Percentiles rank a stretch among this genome's conserved stretches.
These are phyloP conservation scores for Staurois parvus DNA, from an alignment of 2,797 vertebrate genomes.

Conservation along the genomic window DNA sequence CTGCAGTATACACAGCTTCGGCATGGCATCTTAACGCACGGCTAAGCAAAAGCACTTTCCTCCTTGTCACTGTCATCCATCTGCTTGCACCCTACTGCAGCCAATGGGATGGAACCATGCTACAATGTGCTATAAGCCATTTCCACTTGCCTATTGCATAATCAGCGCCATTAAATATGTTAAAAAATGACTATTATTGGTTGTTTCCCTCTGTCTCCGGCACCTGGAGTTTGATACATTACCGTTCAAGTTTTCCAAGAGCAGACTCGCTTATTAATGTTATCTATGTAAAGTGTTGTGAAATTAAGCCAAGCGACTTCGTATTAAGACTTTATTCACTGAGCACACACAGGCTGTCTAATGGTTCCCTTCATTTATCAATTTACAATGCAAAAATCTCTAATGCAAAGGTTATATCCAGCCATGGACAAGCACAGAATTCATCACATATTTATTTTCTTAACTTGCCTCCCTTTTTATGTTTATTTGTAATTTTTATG, in stretches of 20 bases:
- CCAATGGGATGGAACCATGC: slow-evolving; percentile 89
- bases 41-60: slow-evolving; percentile 93
- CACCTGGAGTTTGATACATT: slow-evolving; percentile 84
- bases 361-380: slow-evolving; percentile 72
- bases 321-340: slow-evolving; percentile 68
- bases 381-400: slow-evolving; percentile 67
- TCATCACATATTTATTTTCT: slow-evolving; percentile 65
- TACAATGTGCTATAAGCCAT: slow-evolving; percentile 88
- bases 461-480: background rate
- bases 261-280: slow-evolving; percentile 70
- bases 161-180: slow-evolving; percentile 89
- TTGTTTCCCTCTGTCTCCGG: slow-evolving; percentile 81
- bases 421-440: slow-evolving; percentile 46
- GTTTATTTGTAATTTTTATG: slow-evolving; percentile 9
- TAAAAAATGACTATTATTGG: slow-evolving; percentile 85
- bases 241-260: slow-evolving; percentile 79
- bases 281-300: slow-evolving; percentile 69
- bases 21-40: slow-evolving; percentile 94
- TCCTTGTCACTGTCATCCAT: slow-evolving; percentile 92
- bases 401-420: slow-evolving; percentile 69
- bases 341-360: slow-evolving; percentile 63
- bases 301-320: slow-evolving; percentile 70
- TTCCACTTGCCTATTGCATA: slow-evolving; percentile 85
- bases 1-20: slow-evolving; percentile 90
- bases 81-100: slow-evolving; percentile 92